Evolutionary conservation across 2,888 invertebrate species (phyloP).

Genomic region (Drosophila anomelani): DNA sequence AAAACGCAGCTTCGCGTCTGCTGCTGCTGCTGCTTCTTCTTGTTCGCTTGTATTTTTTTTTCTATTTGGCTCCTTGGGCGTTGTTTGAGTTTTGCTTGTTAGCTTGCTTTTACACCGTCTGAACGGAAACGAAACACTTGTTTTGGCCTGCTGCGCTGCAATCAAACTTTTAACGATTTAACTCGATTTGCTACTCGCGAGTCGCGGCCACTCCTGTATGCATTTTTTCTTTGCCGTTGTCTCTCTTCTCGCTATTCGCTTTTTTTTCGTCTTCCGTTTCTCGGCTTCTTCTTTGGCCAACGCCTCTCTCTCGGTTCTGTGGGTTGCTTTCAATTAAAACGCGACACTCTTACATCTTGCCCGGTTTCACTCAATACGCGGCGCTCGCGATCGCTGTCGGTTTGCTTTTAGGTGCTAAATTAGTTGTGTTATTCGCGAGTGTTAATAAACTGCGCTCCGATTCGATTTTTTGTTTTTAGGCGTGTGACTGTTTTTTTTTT

Average conservation of each 20-base stretch:
- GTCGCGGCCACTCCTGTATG: slow-evolving; percentile 65
- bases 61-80: slow-evolving; percentile 47
- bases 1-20: slow-evolving; percentile 29
- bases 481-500: too few species aligned
- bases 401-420: slow-evolving; percentile 7
- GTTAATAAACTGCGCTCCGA: slow-evolving; percentile 6
- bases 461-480: slow-evolving; percentile 1
- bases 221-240: slow-evolving; percentile 57
- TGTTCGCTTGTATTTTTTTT: slow-evolving; percentile 39
- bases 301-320: slow-evolving; percentile 25
- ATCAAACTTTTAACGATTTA: slow-evolving; percentile 11
- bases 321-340: slow-evolving; percentile 25
- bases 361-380: slow-evolving; percentile 8
- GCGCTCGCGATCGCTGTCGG: slow-evolving; percentile 16
- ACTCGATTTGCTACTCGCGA: slow-evolving; percentile 33
- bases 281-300: slow-evolving; percentile 36
- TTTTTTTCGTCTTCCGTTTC: slow-evolving; percentile 32
- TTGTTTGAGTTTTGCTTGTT: slow-evolving; percentile 30
- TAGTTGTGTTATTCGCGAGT: slow-evolving; percentile 25
- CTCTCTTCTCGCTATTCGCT: slow-evolving; percentile 21
- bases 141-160: slow-evolving; percentile 15
- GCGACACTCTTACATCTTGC: slow-evolving; percentile 16
- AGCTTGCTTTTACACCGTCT: slow-evolving; percentile 2
- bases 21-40: slow-evolving; percentile 14
- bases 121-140: slow-evolving; percentile 15